Evolutionary conservation across 2,888 invertebrate genomes (phyloP), one percentile per base, ranked within the genome.

Genomic region (Eupithecia subfuscata): DNA sequence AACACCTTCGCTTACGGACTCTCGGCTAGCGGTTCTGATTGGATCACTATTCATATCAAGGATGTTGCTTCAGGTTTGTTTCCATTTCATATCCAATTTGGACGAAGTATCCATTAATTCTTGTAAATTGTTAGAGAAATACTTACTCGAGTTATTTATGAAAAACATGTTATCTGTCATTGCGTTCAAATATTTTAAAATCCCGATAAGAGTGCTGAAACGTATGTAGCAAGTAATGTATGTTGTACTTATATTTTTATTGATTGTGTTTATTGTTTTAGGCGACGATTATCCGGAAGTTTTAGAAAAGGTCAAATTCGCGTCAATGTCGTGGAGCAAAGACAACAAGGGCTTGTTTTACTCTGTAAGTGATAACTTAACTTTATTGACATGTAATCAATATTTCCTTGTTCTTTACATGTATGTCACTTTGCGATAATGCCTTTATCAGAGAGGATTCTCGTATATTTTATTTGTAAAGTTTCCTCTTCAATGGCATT

Each of bases 341-440:
- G 99, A 99, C 91, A 97, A 99, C 90, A 96, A 97, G 86, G 99
- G 99, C 65, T 96, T 99, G 82, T 99, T 99, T 92, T 99, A 99
- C 91, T 97, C 97, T 74, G 97, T 97, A 92, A 95, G 95, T 92
- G 60, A 77, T 45, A 69, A n/a, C 14, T 14, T 69, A 16, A 71
- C 52, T 40, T 40, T 67, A 72, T 70, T 34, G 11, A 8, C 43
- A 14, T 16, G 16, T 18, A 45, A 70, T 64, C 18, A 69, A 52
- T 56, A 30, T 74, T 37, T 68, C 68, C 43, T 68, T 43, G 43
- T 22, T 68, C 60, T 60, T 11, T 30, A 60, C 9, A 22, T 25
- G 25, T 60, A 25, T 12, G 25, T 60, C 25, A 60, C 12, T 60
- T 25, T 60, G 25, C 60, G 60, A 60, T 25, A 60, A 60, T 25